Base-by-base conservation (phyloP, 2,113 vertebrate species). In the Dendropsophus ebraccatus region DNA sequence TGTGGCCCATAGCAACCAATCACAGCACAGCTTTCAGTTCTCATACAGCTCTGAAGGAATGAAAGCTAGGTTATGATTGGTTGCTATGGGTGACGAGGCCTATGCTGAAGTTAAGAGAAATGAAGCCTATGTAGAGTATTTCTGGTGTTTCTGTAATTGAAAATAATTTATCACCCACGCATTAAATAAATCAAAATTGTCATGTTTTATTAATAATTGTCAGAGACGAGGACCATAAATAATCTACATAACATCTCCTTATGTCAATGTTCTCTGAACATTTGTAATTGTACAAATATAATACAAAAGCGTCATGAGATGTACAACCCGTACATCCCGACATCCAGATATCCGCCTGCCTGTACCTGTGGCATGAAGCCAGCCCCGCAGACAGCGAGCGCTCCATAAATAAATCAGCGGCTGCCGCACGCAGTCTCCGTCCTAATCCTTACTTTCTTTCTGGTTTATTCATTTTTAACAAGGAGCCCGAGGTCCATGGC, bases 251-350 rank as follows among this genome's bases (percentile, higher is more conserved):
- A 52, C 19, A 35, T 72, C 37, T 58, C 41, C 75, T 84, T 28
- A 67, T 8, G 32, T 85, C 17, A 72, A 72, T 80, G 62, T 70
- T 80, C 32, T 60, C 17, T 28, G 32, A 69, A 60, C 52, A 62
- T 70, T 30, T 56, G 11, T 54, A 21, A 86, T 14, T 45, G 56
- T 80, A 80, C 76, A 86, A 13, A n/a, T 85, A 86, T 80, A 60
- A 65, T 60, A 83, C 65, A 83, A 52, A 49, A 72, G 13, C 49
- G 25, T 35, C 28, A 70, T 19, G 11, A 77, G 14, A 41, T 45
- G 35, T 45, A 62, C 56, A 41, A 5, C 49, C 60, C 8, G 37
- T 45, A 45, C 56, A 67, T 23, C 10, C n/a, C 11, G 56, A 62
- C 23, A 23, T 25, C 50, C 52, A 49, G 14, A 49, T 11, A n/a